phyloP scores from a whole-genome alignment of 1,140 invertebrate genomes.

The Papilio xuthus region DNA sequence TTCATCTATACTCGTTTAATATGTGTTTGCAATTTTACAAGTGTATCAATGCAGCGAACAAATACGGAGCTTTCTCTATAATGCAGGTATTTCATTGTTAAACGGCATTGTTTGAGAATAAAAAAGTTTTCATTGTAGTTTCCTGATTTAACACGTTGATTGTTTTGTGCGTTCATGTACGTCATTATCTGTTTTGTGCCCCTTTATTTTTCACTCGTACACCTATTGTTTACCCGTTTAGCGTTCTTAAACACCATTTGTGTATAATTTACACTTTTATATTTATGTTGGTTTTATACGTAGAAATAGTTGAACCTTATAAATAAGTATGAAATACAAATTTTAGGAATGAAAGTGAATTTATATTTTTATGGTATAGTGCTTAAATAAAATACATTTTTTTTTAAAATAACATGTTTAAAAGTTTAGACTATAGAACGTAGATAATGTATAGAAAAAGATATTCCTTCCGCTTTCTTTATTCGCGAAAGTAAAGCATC shows the following conservation, averaged over 20 bases:
- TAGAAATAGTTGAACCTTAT: background rate
- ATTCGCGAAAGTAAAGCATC: conserved; percentile 21
- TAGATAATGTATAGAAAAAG: background rate
- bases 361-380: background rate
- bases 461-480: conserved; percentile 25
- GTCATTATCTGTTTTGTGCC: conserved; percentile 9
- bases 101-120: conserved; percentile 17
- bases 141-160: conserved; percentile 19
- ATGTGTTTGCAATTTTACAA: conserved; percentile 19
- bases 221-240: conserved; percentile 5
- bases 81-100: conserved; percentile 29
- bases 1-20: conserved; percentile 15
- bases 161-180: conserved; percentile 21
- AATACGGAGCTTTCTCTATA: conserved; percentile 29
- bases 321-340: too few species aligned
- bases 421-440: background rate
- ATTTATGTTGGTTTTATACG: background rate
- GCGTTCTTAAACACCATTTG: background rate
- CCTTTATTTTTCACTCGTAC: conserved; percentile 4
- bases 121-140: conserved; percentile 19
- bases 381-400: too few species aligned
- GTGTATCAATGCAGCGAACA: conserved; percentile 11
- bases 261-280: background rate
- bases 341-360: background rate
- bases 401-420: background rate